Evolutionary conservation across 92 coral and sea anemone genomes (phyloP), one percentile per base, ranked within the genome.

Genomic region (Hydrozoanthus gracilis): DNA sequence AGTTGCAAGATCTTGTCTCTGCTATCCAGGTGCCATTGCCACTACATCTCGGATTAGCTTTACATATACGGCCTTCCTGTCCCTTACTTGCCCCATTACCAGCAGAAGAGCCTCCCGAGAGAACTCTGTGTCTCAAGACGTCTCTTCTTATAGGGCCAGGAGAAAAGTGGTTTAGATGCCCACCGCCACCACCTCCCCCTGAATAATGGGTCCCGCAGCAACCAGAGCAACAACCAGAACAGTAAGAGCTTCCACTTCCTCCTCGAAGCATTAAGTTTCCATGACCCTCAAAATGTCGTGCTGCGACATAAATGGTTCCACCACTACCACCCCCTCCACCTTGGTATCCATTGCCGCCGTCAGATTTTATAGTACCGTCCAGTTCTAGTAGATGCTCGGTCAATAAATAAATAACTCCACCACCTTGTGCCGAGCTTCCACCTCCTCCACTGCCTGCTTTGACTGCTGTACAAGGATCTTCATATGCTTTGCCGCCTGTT

Each of bases 161-260:
- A 39, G 94, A 92, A 61, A 89, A 90, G 79, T 82, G 84, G 35
- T 87, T 76, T 45, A 92, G 71, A 71, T 89, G 89, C 17, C 94
- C 94, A 11, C 94, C 94, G 15, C 88, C 88, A 16, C 94, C 94
- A 49, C 94, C 94, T 4, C 94, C 94, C 17, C 89, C 90, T 56
- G 76, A 71, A n/a, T 87, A 86, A 69, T 76, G 8, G 20, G 89
- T 84, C 47, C 76, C 35, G 55, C 77, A 55, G 7, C 88, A 55
- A 49, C 60, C 35, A 20, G 20, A 5, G 8, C 71, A 46, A 52
- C 61, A 54, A 45, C 89, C 89, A 18, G 84, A 16, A 48, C 84
- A 79, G 55, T 47, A 14, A 62, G 6, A 45, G 47, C 58, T 79
- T 79, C 94, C 94, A 74, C 87, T 45, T 64, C 94, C 94, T 20